Percentiles rank a stretch among this genome's conserved stretches.
phyloP scores from a whole-genome alignment of 2,113 vertebrate genomes.

The Chroicocephalus ridibundus region DNA sequence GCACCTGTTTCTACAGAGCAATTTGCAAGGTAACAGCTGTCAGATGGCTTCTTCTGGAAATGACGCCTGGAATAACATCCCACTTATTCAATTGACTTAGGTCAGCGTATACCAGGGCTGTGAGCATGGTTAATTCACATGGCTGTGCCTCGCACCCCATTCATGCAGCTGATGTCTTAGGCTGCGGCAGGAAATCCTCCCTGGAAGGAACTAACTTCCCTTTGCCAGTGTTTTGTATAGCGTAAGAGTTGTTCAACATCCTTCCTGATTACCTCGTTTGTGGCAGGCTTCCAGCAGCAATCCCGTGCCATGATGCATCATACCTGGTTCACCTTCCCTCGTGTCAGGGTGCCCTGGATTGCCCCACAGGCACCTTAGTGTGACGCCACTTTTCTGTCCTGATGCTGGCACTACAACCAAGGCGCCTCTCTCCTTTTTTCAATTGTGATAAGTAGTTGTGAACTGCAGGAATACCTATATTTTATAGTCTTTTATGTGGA shows the following conservation, averaged over 20 bases:
- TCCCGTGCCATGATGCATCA: not conserved
- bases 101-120: not conserved
- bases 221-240: not conserved
- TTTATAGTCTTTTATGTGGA: not conserved
- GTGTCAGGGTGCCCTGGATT: not conserved
- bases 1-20: not conserved
- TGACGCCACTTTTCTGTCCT: not conserved
- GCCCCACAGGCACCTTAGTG: not conserved
- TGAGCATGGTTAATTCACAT: not conserved
- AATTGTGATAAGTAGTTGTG: not conserved
- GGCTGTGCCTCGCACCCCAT: fast-evolving
- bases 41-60: slow-evolving; percentile 22
- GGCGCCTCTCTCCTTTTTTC: not conserved
- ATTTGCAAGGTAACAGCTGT: slow-evolving; percentile 30
- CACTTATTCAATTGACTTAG: slow-evolving; percentile 4
- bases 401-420: not conserved
- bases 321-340: not conserved
- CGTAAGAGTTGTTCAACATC: not conserved
- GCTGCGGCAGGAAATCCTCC: not conserved
- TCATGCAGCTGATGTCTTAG: fast-evolving
- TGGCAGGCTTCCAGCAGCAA: not conserved
- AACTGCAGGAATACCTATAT: not conserved
- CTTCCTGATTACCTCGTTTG: not conserved
- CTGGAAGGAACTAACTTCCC: not conserved
- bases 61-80: not conserved